phyloP scores from a whole-genome alignment of 2,113 vertebrate species.

The Thermophis baileyi region DNA sequence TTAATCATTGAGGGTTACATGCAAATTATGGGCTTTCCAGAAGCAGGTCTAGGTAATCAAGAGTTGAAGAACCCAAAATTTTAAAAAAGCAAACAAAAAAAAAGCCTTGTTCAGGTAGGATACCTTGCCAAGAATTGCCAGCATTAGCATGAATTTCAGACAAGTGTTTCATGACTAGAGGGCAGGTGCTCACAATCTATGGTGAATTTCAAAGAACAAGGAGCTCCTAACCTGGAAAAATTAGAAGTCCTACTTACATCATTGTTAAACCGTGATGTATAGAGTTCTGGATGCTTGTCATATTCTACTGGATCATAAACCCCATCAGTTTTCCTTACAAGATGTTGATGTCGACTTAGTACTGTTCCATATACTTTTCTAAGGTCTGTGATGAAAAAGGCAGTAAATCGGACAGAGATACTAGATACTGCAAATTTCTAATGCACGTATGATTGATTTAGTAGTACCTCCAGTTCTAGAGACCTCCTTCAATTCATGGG shows the following conservation, averaged over 20 bases:
- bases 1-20: neutral
- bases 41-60: neutral
- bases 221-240: neutral
- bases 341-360: constrained; percentile 93
- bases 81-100: neutral
- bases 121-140: neutral
- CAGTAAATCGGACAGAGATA: constrained; percentile 10
- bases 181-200: neutral
- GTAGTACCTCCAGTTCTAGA: constrained; percentile 84
- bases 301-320: constrained; percentile 89
- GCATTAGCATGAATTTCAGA: neutral
- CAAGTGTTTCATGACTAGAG: neutral
- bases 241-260: constrained; percentile 77
- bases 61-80: neutral
- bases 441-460: neutral
- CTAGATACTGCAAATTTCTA: neutral
- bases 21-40: neutral
- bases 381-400: constrained; percentile 73
- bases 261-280: constrained; percentile 87
- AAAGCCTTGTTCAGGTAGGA: neutral
- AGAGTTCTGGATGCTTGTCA: constrained; percentile 87
- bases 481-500: constrained; percentile 89
- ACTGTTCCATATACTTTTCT: constrained; percentile 93
- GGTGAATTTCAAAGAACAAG: neutral
- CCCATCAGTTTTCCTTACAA: constrained; percentile 88